These are phyloP conservation scores for Bombycilla garrulus DNA, from an alignment of 2,113 vertebrate species.

Conservation along the genomic window DNA sequence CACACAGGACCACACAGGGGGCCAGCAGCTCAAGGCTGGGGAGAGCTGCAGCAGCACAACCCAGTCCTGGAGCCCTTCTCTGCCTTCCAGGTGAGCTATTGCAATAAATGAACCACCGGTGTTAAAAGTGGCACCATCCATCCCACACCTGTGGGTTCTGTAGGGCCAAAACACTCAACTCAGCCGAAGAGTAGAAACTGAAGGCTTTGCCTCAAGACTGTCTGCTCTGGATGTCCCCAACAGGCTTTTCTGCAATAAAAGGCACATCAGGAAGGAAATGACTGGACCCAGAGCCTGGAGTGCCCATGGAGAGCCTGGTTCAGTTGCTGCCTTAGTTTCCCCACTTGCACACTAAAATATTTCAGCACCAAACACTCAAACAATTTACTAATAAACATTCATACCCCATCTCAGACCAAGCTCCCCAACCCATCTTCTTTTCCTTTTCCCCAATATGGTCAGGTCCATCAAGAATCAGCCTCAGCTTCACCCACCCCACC, in stretches of 20 bases:
- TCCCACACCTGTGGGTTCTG: not conserved
- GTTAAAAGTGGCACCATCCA: not conserved
- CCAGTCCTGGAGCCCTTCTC: not conserved
- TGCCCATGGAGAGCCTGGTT: not conserved
- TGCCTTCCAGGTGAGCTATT: not conserved
- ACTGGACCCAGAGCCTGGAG: not conserved
- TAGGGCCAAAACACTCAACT: not conserved
- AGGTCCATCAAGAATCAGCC: not conserved
- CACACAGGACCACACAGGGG: not conserved
- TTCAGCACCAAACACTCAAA: not conserved
- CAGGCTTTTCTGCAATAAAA: not conserved
- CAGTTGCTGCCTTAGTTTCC: not conserved
- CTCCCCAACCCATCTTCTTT: not conserved
- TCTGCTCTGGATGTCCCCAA: not conserved
- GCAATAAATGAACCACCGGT: rapidly evolving
- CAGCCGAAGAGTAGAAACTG: not conserved
- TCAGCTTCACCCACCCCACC: not conserved
- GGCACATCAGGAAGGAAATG: not conserved
- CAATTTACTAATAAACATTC: not conserved
- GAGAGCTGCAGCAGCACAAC: not conserved
- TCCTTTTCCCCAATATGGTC: not conserved
- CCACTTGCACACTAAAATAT: not conserved
- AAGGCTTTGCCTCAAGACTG: not conserved
- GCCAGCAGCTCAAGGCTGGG: not conserved
- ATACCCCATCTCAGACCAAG: not conserved